Evolutionary conservation across 2,888 invertebrate species (phyloP).

Genomic region (Lasioglossum vierecki): DNA sequence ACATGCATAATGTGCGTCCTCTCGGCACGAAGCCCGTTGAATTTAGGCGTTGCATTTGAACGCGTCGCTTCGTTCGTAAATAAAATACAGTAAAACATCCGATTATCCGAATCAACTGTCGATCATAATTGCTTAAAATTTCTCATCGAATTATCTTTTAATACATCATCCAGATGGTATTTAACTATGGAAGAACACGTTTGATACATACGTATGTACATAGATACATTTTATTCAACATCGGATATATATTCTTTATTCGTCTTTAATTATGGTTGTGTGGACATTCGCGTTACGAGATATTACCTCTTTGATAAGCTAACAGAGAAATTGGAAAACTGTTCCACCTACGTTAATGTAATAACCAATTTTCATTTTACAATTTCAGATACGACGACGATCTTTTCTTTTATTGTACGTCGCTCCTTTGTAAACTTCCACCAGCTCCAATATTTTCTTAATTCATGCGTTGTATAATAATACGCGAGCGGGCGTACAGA

Average conservation of each 20-base stretch:
- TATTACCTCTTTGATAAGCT: not conserved
- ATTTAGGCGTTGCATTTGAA: not conserved
- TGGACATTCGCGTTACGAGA: not conserved
- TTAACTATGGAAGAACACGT: not conserved
- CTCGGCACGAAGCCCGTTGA: not conserved
- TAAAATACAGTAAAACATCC: not conserved
- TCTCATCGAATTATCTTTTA: not conserved
- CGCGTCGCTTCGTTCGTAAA: not conserved
- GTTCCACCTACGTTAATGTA: not conserved
- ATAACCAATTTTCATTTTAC: not conserved
- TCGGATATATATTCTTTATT: not conserved
- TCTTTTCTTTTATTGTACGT: not conserved
- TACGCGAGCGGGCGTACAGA: not conserved
- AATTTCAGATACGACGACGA: not conserved
- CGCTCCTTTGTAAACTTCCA: not conserved
- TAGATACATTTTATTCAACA: not conserved
- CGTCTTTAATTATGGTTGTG: not conserved
- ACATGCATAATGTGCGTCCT: constrained; percentile 17
- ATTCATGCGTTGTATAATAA: not conserved
- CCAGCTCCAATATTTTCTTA: not conserved
- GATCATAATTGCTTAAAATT: not conserved
- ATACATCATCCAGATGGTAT: not conserved
- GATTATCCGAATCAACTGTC: not conserved
- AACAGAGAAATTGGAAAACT: not conserved
- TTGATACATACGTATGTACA: not conserved